Evolutionary conservation across 1,140 invertebrate species (phyloP).

Genomic region (Saccostrea glomerata): DNA sequence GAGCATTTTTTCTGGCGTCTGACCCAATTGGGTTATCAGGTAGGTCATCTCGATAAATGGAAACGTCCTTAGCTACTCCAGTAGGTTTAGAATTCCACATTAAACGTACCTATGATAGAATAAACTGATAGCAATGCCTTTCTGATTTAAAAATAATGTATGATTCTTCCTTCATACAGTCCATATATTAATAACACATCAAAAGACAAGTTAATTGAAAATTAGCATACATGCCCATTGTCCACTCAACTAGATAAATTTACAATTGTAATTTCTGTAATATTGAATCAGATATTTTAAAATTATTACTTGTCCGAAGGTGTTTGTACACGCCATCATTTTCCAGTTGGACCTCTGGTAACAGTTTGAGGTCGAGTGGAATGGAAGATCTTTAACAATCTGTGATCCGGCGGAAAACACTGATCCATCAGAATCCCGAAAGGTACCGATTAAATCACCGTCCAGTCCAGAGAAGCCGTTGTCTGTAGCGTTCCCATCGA

Average conservation of each 20-base stretch:
- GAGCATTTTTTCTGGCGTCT: not conserved
- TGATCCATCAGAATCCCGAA: conserved; percentile 50
- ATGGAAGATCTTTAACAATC: conserved; percentile 31
- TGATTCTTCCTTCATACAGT: not conserved
- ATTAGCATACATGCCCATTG: not conserved
- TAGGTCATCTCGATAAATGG: not conserved
- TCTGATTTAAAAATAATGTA: not conserved
- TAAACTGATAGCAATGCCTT: not conserved
- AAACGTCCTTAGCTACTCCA: not conserved
- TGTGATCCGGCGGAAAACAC: conserved; percentile 10
- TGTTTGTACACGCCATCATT: conserved; percentile 39
- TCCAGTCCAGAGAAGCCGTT: conserved; percentile 38
- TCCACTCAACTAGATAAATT: not conserved
- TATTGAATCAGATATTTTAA: not conserved
- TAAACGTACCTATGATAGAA: not conserved
- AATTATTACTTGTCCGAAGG: conserved; percentile 29
- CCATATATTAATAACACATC: not conserved
- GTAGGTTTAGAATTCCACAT: not conserved
- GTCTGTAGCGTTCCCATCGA: conserved; percentile 41
- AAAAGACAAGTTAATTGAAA: not conserved
- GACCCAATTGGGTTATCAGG: conserved; percentile 14
- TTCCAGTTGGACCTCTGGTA: conserved; percentile 36
- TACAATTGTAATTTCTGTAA: not conserved
- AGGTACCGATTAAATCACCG: conserved; percentile 44
- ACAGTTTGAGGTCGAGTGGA: conserved; percentile 42